Conservation (phyloP, 2,113 vertebrate species). For the Nesogale talazaci region DNA sequence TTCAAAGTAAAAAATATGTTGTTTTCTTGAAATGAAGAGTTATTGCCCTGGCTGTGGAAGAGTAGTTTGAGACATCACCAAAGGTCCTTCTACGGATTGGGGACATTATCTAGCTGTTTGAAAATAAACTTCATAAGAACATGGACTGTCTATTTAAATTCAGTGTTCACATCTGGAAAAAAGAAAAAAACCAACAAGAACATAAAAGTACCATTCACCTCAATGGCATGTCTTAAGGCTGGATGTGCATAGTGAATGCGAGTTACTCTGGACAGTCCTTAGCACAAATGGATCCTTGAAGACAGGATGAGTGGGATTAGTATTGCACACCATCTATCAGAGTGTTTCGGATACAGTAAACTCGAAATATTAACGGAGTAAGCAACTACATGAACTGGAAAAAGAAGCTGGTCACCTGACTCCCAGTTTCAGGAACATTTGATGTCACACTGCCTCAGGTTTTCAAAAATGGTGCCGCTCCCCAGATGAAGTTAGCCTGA, state of each 20-base stretch:
- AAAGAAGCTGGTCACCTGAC: neutral
- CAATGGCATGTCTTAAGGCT: neutral
- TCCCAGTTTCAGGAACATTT: neutral
- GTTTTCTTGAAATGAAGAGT: neutral
- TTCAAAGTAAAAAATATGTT: too few relatives aligned
- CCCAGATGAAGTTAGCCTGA: neutral
- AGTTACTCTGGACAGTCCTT: neutral
- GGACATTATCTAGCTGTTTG: neutral
- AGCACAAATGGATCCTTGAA: neutral
- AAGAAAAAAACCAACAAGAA: neutral
- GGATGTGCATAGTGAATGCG: neutral
- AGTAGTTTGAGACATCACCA: neutral
- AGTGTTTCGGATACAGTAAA: neutral
- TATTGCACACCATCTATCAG: neutral
- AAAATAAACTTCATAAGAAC: neutral
- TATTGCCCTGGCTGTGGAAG: neutral
- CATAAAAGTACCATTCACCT: neutral
- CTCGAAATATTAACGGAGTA: neutral
- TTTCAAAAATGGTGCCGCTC: neutral
- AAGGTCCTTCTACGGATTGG: neutral
- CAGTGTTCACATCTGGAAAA: conserved; percentile 5
- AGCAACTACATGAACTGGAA: neutral
- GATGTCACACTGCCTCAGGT: neutral
- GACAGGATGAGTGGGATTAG: neutral
- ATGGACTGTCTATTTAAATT: neutral